Base-by-base conservation (phyloP, 2,888 invertebrate species). In the Argynnis bischoffii region DNA sequence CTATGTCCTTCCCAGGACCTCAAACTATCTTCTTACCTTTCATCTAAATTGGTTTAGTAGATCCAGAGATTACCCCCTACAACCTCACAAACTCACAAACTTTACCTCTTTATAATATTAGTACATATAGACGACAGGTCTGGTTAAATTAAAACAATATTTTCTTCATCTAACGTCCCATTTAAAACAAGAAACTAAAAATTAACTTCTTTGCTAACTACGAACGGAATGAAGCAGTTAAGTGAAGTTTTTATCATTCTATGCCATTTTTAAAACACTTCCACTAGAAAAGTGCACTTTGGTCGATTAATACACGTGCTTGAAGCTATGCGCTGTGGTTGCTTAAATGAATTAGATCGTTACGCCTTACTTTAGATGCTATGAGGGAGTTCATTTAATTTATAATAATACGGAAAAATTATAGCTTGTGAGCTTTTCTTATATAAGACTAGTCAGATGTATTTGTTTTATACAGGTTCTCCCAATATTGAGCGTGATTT, bases 271-370 rank as follows among this genome's bases (percentile, higher is more conserved):
- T 50, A 60, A 60, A 64, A 68, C 64, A 60, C 46, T 59, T 51
- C 21, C n/a, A 57, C 35, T 15, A 47, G 47, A 26, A 21, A 65
- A 65, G 55, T 65, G 60, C 65, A 68, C 60, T 64, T 64, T 65
- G 51, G 60, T 59, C 21, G 54, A 65, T 55, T 68, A 68, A 68
- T 64, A 68, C 46, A 50, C 64, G 55, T 50, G 55, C 55, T 48
- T 31, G 56, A 59, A 54, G 47, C 64, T 35, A 65, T 31, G 59
- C 51, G 51, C 59, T 53, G 16, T 66, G 53, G 65, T 47, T 50
- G 48, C 46, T 46, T 66, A 59, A 66, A 59, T 66, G 65, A 66
- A 66, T 59, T 64, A 68, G 64, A 64, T 59, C 56, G 56, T 55
- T 59, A 59, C 16, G 47, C 54, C 47, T 54, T 53, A 63, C 57